phyloP scores from a whole-genome alignment of 2,797 vertebrate genomes.

The Tinamus major region DNA sequence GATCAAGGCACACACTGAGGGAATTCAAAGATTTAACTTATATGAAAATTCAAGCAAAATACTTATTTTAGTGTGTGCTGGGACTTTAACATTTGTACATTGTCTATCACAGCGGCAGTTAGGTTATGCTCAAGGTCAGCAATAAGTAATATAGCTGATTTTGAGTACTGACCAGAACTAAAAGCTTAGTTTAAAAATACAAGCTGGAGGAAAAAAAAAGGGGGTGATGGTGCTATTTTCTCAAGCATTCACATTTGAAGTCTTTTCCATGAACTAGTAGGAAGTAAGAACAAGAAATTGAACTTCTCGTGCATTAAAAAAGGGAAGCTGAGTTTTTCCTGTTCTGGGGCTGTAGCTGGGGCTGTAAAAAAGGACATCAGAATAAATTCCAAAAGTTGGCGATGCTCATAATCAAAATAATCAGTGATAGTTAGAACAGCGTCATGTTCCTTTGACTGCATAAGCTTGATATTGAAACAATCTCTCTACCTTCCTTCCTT shows the following conservation, averaged over 20 bases:
- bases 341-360: neutral
- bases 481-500: neutral
- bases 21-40: neutral
- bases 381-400: constrained; percentile 12
- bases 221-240: constrained; percentile 16
- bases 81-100: neutral
- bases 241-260: neutral
- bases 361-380: neutral
- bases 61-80: neutral
- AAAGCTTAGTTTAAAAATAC: neutral
- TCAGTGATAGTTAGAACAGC: neutral
- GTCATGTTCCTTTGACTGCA: neutral
- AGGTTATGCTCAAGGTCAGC: neutral
- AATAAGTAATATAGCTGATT: neutral
- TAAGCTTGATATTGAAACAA: constrained; percentile 43
- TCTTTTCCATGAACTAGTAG: neutral
- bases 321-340: neutral
- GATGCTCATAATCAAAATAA: neutral
- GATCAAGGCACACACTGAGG: neutral
- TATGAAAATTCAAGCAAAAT: neutral
- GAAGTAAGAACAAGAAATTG: neutral
- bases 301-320: neutral
- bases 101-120: neutral
- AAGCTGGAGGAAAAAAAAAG: neutral
- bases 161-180: neutral